Conservation (phyloP, 2,113 vertebrate genomes). For the Psittacara wagleri region DNA sequence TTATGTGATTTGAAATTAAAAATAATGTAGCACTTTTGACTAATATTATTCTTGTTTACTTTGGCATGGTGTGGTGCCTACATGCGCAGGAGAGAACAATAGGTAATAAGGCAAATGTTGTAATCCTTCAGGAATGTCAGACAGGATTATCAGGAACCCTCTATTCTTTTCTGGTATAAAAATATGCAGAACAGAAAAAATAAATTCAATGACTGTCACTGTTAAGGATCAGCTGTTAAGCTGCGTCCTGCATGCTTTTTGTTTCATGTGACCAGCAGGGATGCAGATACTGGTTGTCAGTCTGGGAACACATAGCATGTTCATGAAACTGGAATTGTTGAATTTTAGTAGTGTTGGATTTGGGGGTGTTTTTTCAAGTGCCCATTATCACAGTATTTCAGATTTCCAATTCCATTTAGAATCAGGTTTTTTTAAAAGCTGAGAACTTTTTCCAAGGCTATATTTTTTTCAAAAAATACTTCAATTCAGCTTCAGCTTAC, state of each 20-base stretch:
- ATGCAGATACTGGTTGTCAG: neutral
- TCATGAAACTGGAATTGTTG: neutral
- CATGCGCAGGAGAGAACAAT: neutral
- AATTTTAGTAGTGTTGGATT: neutral
- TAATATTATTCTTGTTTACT: neutral
- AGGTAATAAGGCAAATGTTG: neutral
- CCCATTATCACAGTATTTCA: neutral
- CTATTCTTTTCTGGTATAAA: constrained; percentile 11
- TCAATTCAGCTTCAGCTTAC: neutral
- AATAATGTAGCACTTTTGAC: neutral
- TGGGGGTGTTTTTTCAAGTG: neutral
- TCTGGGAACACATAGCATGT: neutral
- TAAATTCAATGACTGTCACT: neutral
- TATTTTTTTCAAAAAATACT: neutral
- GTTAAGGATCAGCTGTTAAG: neutral
- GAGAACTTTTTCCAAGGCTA: neutral
- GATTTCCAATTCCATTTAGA: neutral
- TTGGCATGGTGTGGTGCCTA: neutral
- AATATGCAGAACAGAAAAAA: constrained; percentile 23
- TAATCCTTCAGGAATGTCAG: constrained; percentile 10
- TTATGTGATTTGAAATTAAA: neutral
- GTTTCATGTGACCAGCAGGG: neutral
- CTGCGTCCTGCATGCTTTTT: neutral
- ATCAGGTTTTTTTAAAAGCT: neutral
- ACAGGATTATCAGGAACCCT: neutral